A percentile compares a stretch with the other conserved stretches of the same genome.
phyloP scores from a whole-genome alignment of 2,888 invertebrate genomes.

The Phengaris alcon region DNA sequence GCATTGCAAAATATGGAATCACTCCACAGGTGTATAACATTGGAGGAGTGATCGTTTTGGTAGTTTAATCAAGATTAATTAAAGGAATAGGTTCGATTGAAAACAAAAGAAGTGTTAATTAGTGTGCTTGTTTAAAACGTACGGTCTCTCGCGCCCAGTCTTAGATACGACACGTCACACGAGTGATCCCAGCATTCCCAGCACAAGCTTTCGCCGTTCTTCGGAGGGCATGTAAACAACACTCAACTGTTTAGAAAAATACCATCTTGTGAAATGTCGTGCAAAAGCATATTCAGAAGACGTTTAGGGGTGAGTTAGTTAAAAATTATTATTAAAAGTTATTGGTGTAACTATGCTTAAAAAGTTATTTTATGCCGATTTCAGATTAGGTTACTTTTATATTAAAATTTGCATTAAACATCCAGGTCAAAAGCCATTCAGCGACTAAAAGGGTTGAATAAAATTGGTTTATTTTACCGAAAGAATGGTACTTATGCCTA shows the following conservation, averaged over 20 bases:
- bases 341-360: too few species aligned
- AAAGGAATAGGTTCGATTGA: constrained; percentile 33
- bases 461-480: too few species aligned
- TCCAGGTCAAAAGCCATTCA: too few species aligned
- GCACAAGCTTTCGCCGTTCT: constrained; percentile 41
- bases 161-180: neutral
- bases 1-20: constrained; percentile 19
- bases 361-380: too few species aligned
- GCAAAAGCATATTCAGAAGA: neutral
- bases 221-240: constrained; percentile 45
- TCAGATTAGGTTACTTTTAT: too few species aligned
- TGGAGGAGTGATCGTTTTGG: neutral
- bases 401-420: too few species aligned
- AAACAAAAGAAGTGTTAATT: constrained; percentile 53
- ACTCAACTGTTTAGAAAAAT: constrained; percentile 20
- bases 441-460: too few species aligned
- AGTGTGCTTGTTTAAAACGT: constrained; percentile 51
- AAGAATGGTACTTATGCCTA: too few species aligned
- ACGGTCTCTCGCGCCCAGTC: constrained; percentile 32
- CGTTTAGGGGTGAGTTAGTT: constrained; percentile 8
- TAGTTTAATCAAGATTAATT: neutral
- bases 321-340: neutral
- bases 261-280: neutral
- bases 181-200: constrained; percentile 43
- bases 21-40: neutral